These are phyloP conservation scores for Callipepla californica DNA, from an alignment of 2,113 vertebrate species.

Conservation along the genomic window DNA sequence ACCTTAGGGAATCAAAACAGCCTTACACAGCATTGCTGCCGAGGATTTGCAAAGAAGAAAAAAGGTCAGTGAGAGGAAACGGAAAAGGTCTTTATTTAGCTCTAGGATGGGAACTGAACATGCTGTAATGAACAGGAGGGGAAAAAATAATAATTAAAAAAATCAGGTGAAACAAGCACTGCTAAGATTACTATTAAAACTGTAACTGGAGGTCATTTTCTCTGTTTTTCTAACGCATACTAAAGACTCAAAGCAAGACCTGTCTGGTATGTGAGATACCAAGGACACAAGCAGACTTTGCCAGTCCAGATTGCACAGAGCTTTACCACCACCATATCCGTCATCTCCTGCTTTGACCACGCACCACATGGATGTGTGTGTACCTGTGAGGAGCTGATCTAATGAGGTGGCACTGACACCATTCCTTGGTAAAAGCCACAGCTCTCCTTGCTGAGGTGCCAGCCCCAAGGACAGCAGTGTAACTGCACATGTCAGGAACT, in stretches of 20 bases:
- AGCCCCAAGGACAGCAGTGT: neutral
- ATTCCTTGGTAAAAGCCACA: neutral
- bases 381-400: neutral
- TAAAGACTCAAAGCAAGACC: neutral
- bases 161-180: neutral
- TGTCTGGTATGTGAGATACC: neutral
- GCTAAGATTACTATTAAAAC: neutral
- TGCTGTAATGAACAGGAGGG: neutral
- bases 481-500: neutral
- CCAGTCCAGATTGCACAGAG: neutral
- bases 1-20: neutral
- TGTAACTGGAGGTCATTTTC: neutral
- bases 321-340: neutral
- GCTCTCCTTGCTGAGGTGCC: neutral
- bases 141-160: neutral
- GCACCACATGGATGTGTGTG: accelerated
- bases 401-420: neutral
- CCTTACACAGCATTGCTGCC: neutral
- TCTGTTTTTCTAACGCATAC: neutral
- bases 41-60: neutral
- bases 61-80: constrained; percentile 38
- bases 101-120: constrained; percentile 25
- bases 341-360: neutral
- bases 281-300: neutral
- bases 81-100: constrained; percentile 23